A percentile compares a stretch with the other conserved stretches of the same genome.
phyloP scores from a whole-genome alignment of 2,113 vertebrate genomes.

The Pelmatolapia mariae region DNA sequence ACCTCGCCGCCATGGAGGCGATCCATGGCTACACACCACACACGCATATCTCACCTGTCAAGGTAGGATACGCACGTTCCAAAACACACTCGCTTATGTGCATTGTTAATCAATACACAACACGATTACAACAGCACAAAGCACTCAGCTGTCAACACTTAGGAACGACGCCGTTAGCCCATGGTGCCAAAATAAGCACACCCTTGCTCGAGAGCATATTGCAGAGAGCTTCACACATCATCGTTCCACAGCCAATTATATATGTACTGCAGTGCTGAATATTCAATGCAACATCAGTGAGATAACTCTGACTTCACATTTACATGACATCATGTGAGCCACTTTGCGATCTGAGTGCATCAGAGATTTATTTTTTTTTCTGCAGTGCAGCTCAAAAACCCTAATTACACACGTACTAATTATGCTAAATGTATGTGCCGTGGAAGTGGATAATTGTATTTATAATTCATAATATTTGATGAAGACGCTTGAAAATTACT shows the following conservation, averaged over 20 bases:
- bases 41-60: constrained; percentile 95
- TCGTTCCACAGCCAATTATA: background rate
- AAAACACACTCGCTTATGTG: background rate
- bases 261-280: background rate
- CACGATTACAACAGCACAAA: background rate
- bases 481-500: background rate
- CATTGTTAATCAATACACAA: constrained; percentile 2
- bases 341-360: background rate
- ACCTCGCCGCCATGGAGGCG: constrained; percentile 90
- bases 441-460: background rate
- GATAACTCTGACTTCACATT: background rate
- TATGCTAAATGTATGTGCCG: background rate
- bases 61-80: constrained; percentile 64
- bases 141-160: background rate
- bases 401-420: background rate
- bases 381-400: background rate
- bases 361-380: background rate
- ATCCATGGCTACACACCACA: constrained; percentile 93
- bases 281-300: background rate
- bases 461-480: background rate
- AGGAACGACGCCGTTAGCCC: background rate
- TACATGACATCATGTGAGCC: background rate
- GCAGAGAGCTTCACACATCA: background rate
- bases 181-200: background rate
- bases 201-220: background rate